Percentiles rank a stretch among this genome's conserved stretches.
Evolutionary conservation across 30 jellyfish, hydroid and myxozoan species (phyloP).

Genomic region (Pelagia noctiluca): DNA sequence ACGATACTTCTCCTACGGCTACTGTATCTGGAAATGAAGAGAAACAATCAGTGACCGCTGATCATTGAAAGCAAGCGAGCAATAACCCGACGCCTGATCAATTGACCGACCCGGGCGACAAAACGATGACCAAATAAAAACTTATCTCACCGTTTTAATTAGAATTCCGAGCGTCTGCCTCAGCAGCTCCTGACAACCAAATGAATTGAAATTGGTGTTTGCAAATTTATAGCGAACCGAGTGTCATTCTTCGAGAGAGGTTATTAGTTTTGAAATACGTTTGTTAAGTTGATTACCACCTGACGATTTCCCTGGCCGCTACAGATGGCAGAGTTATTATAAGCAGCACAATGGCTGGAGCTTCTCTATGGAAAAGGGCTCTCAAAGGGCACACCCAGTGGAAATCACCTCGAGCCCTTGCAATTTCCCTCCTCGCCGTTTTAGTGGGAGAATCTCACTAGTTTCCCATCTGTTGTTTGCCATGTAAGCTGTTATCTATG

Average conservation of each 20-base stretch:
- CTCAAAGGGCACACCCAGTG: slow-evolving; percentile 44
- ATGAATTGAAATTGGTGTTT: slow-evolving; percentile 30
- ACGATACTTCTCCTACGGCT: too few species aligned
- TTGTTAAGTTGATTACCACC: slow-evolving; percentile 43
- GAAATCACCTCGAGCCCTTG: slow-evolving; percentile 56
- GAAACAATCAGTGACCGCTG: too few species aligned
- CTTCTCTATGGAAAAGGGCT: slow-evolving; percentile 28
- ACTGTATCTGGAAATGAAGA: too few species aligned
- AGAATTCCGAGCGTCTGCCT: slow-evolving; percentile 24
- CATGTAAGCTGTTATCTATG: slow-evolving; percentile 74
- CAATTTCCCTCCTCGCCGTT: slow-evolving; percentile 83
- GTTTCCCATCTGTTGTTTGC: slow-evolving; percentile 79
- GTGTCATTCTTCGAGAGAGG: slow-evolving; percentile 14
- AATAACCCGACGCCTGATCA: slow-evolving; percentile 34
- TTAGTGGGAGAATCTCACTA: slow-evolving; percentile 79
- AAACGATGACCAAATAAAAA: not conserved
- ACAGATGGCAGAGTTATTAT: slow-evolving; percentile 45
- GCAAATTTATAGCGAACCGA: slow-evolving; percentile 39
- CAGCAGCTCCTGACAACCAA: slow-evolving; percentile 70
- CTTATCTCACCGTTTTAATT: slow-evolving; percentile 53
- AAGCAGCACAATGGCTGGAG: slow-evolving; percentile 28
- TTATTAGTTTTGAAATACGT: slow-evolving; percentile 29
- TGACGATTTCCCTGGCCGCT: slow-evolving; percentile 80
- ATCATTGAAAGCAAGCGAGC: not conserved
- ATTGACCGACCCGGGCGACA: slow-evolving; percentile 16